Evolutionary conservation across 2,888 invertebrate species (phyloP), one percentile per base, ranked within the genome.

Genomic region (Lysandra coridon): DNA sequence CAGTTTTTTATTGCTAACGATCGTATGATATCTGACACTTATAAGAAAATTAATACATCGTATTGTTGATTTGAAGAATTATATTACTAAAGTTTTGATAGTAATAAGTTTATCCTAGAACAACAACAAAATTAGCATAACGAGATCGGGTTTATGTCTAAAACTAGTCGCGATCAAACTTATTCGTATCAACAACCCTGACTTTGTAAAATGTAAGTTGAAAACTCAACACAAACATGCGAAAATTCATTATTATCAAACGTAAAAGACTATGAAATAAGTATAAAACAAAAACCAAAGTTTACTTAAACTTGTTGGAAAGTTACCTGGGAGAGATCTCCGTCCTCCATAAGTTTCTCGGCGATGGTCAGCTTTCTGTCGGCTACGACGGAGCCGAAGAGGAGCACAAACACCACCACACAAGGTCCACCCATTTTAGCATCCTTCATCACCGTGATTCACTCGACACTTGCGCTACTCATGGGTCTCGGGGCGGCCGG

Each of bases 291-390:
- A 49, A 75, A 49, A 44, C n/a, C 23, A 75, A 75, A 75, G 75
- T 75, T 44, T 44, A 49, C 14, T 75, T 12, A 87, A 91, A 90
- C 73, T 79, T 74, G 60, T 74, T 79, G n/a, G 73, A 73, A 75
- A 62, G 23, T 60, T 81, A 96, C 96, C 96, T 96, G 95, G 83
- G 96, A 96, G 83, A 96, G 94, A 88, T 96, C 96, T 81, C 95
- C 88, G 90, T 96, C 96, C 88, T 95, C 95, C 84, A 93, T 92
- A 84, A 96, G 94, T 92, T 96, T 96, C 88, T 96, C 96, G 83
- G 95, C 93, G 81, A 96, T 93, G 82, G 96, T 95, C 85, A 91
- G 87, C 87, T 92, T 93, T 84, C 90, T 89, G 79, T 93, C 92
- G 64, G 90, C 92, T 23, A 84, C 82, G 73, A 86, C 90, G 79